phyloP scores from a whole-genome alignment of 2,797 vertebrate genomes.

The Pantherophis vulpinus region DNA sequence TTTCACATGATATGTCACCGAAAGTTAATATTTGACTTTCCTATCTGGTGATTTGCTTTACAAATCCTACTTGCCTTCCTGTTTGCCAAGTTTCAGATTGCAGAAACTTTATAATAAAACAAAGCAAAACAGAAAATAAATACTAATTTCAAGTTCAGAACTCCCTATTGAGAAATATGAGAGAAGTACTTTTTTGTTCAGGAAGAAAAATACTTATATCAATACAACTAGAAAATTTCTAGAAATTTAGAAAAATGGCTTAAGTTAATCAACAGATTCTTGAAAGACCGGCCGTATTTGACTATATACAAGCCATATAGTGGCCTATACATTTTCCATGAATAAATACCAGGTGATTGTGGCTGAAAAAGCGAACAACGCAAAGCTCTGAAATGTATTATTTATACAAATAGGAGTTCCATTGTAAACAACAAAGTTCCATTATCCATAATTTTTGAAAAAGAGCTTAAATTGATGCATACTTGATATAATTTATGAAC shows the following conservation, averaged over 20 bases:
- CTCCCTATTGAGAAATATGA: not conserved
- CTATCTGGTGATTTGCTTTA: conserved; percentile 27
- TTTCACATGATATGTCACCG: conserved; percentile 29
- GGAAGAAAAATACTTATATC: conserved; percentile 18
- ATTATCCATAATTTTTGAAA: not conserved
- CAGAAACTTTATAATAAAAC: not conserved
- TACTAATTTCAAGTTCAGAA: conserved; percentile 27
- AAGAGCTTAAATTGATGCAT: not conserved
- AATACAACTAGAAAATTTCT: conserved; percentile 21
- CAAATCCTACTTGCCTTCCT: conserved; percentile 14
- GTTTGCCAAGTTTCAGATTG: conserved; percentile 21
- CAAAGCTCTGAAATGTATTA: not conserved
- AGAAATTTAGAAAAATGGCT: not conserved
- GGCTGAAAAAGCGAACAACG: not conserved
- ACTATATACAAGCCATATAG: not conserved
- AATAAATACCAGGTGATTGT: not conserved
- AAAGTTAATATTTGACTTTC: conserved; percentile 26
- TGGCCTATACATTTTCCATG: not conserved
- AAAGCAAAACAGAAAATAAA: conserved; percentile 17
- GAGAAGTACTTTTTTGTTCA: conserved; percentile 22
- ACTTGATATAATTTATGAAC: not conserved
- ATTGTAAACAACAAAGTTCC: not conserved
- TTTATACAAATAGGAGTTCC: not conserved
- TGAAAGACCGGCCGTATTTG: not conserved
- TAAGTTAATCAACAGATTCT: not conserved